Conservation (phyloP, 2,888 invertebrate species). For the Blera fallax region DNA sequence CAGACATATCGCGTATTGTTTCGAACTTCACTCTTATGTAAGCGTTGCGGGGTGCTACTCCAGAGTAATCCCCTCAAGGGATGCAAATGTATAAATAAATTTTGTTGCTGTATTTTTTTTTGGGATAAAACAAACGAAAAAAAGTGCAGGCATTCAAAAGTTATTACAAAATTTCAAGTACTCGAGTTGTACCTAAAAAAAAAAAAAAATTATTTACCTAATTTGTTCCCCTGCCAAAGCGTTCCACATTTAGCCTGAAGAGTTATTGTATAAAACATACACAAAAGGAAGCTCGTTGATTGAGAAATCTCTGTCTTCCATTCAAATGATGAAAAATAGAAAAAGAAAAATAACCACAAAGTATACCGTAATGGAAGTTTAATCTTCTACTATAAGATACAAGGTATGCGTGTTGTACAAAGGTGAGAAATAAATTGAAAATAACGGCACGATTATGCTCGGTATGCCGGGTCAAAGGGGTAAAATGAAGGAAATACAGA, state of each 20-base stretch:
- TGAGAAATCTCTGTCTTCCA: conserved; percentile 21
- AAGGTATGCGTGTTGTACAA: background rate
- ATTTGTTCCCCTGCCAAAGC: conserved; percentile 6
- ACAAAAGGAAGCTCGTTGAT: conserved; percentile 47
- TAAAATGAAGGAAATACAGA: conserved; percentile 16
- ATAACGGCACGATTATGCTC: conserved; percentile 49
- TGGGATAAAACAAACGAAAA: conserved; percentile 1
- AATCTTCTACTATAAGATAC: conserved; percentile 24
- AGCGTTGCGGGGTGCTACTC: background rate
- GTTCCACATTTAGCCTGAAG: conserved; percentile 14
- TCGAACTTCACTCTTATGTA: conserved; percentile 3
- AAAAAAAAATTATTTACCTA: conserved; percentile 46
- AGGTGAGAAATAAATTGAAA: conserved; percentile 60
- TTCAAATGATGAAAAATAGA: conserved; percentile 17
- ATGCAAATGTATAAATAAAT: background rate
- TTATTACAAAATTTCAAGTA: conserved; percentile 18
- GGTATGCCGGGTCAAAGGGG: conserved; percentile 19
- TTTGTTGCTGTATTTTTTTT: conserved; percentile 16
- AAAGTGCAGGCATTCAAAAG: conserved; percentile 14
- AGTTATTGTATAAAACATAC: background rate
- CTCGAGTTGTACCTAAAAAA: background rate
- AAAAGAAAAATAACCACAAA: conserved; percentile 50
- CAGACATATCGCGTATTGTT: conserved; percentile 9
- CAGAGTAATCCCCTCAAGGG: conserved; percentile 3
- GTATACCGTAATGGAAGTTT: conserved; percentile 50